phyloP scores from a whole-genome alignment of 2,113 vertebrate species.

The Cyprichromis sp. region DNA sequence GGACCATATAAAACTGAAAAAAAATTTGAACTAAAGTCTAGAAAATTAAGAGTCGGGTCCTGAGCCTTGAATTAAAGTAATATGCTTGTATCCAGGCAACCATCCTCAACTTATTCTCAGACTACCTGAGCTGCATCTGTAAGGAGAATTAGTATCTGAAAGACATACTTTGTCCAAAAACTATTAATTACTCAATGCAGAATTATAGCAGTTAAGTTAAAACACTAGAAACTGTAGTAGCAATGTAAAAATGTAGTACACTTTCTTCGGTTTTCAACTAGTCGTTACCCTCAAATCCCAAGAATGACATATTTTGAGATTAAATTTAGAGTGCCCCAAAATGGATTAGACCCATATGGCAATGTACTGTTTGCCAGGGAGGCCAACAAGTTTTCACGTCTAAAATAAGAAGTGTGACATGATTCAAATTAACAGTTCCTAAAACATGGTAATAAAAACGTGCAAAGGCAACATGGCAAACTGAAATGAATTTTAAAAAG shows the following conservation, averaged over 20 bases:
- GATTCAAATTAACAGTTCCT: background rate
- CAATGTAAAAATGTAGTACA: background rate
- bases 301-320: background rate
- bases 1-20: background rate
- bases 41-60: background rate
- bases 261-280: background rate
- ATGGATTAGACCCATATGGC: background rate
- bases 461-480: background rate
- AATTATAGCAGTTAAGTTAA: background rate
- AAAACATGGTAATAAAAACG: background rate
- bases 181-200: background rate
- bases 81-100: background rate
- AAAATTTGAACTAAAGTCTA: background rate
- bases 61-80: background rate
- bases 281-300: background rate
- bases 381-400: background rate
- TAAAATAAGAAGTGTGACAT: slow-evolving; percentile 7
- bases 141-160: background rate
- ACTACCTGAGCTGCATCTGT: background rate
- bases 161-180: background rate
- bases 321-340: background rate
- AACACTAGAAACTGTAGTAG: background rate
- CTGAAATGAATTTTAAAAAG: background rate
- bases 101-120: background rate
- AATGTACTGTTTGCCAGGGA: background rate